phyloP scores from a whole-genome alignment of 2,113 vertebrate species.

The Brachypteracias leptosomus region DNA sequence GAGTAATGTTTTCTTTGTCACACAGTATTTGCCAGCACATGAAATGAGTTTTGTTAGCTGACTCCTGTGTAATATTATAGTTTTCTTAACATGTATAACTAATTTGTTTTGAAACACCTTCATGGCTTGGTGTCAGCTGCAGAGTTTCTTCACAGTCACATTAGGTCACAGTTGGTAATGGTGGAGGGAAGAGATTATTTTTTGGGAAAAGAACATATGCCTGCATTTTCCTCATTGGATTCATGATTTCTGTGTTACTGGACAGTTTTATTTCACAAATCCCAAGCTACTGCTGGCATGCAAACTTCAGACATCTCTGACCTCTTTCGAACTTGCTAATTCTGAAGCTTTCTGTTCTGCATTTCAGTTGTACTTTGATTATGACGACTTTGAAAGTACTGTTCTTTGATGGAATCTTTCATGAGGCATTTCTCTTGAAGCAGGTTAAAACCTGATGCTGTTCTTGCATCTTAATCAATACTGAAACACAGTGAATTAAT shows the following conservation, averaged over 20 bases:
- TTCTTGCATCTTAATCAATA: slow-evolving; percentile 21
- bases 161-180: background rate
- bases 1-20: background rate
- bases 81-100: background rate
- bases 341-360: background rate
- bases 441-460: background rate
- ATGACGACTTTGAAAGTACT: background rate
- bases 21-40: background rate
- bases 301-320: background rate
- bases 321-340: slow-evolving; percentile 10
- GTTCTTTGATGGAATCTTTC: background rate
- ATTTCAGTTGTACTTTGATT: slow-evolving; percentile 3
- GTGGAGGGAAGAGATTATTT: background rate
- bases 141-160: background rate
- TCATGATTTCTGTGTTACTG: background rate
- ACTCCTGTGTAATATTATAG: background rate
- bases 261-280: background rate
- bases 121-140: background rate
- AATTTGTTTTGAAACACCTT: background rate
- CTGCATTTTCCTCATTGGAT: background rate
- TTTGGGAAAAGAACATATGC: background rate
- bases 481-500: background rate
- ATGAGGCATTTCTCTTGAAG: background rate
- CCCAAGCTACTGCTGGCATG: background rate
- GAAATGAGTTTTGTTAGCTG: background rate